phyloP scores from a whole-genome alignment of 2,888 invertebrate species.

The Standfussiana lucernea region DNA sequence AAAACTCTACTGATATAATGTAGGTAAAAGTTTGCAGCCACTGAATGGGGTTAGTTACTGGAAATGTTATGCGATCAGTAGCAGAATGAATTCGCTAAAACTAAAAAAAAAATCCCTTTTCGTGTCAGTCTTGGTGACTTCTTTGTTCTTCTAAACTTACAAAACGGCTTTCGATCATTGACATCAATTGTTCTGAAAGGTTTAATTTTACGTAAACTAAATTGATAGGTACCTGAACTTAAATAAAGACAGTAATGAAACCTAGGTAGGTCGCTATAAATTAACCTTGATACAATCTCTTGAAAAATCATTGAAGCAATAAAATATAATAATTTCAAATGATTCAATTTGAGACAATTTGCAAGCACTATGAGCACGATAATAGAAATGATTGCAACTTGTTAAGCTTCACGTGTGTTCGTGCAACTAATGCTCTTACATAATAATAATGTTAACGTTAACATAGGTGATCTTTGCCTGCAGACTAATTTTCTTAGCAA shows the following conservation, averaged over 20 bases:
- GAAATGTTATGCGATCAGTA: too few species aligned
- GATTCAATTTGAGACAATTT: slow-evolving; percentile 58
- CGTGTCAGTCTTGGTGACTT: too few species aligned
- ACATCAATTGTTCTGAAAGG: too few species aligned
- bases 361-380: slow-evolving; percentile 39
- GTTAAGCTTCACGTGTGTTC: slow-evolving; percentile 27
- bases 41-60: too few species aligned
- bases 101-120: too few species aligned
- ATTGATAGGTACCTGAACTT: background rate
- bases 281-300: slow-evolving; percentile 23
- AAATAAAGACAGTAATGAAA: background rate
- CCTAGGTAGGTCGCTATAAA: background rate
- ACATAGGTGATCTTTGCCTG: slow-evolving; percentile 1
- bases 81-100: too few species aligned
- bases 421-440: slow-evolving; percentile 41
- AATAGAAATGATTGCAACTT: slow-evolving; percentile 52
- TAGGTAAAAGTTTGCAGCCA: too few species aligned
- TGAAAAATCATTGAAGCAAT: slow-evolving; percentile 26
- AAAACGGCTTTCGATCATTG: too few species aligned
- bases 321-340: slow-evolving; percentile 34
- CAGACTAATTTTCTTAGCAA: background rate
- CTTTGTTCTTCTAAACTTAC: too few species aligned
- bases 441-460: slow-evolving; percentile 13
- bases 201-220: too few species aligned
- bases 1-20: too few species aligned